Evolutionary conservation across 2,797 vertebrate genomes (phyloP).

Genomic region (Chelonia mydas): DNA sequence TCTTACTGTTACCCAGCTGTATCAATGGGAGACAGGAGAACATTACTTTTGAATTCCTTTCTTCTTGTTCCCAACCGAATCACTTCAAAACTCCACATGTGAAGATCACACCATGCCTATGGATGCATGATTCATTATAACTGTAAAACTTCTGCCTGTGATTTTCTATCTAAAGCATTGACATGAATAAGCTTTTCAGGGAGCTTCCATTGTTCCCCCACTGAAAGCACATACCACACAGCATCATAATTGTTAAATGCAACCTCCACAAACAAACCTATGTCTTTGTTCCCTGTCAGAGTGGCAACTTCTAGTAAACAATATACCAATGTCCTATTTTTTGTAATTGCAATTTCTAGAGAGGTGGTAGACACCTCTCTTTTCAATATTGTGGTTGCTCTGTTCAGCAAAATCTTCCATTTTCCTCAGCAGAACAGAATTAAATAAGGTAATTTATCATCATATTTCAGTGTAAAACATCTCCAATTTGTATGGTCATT

Average conservation of each 20-base stretch:
- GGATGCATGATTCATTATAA: no score
- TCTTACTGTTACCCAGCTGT: no score
- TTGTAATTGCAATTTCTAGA: background rate
- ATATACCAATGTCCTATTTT: background rate
- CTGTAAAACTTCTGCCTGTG: accelerated
- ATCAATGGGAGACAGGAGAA: background rate
- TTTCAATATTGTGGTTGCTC: background rate
- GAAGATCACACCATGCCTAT: accelerated
- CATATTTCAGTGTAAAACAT: background rate
- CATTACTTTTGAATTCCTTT: background rate
- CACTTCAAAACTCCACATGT: accelerated
- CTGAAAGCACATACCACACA: accelerated
- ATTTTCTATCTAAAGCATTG: accelerated
- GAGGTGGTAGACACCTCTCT: background rate
- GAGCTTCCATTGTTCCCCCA: accelerated
- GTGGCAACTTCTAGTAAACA: background rate
- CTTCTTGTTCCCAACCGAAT: background rate
- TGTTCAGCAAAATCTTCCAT: background rate
- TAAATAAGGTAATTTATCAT: background rate
- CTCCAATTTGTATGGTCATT: background rate
- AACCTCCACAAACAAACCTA: background rate
- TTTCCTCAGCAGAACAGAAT: background rate
- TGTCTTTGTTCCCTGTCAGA: background rate
- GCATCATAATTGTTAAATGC: accelerated
- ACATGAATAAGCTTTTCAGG: background rate